These are phyloP conservation scores for Tarsius wallacei DNA, from an alignment of 2,797 vertebrate genomes.

Conservation along the genomic window DNA sequence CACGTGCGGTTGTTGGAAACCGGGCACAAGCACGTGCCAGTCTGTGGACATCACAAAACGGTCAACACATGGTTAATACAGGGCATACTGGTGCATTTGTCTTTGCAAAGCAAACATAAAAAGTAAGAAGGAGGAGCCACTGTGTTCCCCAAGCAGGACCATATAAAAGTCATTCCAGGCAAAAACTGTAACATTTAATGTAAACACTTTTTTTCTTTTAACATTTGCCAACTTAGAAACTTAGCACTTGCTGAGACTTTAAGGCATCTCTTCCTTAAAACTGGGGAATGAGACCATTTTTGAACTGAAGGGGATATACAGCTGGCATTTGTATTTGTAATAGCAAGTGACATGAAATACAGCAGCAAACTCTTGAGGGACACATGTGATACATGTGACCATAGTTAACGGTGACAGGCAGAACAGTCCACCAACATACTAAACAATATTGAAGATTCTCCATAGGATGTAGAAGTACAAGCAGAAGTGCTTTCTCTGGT, in stretches of 20 bases:
- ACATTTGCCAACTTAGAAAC: neutral
- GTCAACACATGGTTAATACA: neutral
- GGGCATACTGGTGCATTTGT: neutral
- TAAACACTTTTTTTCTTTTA: neutral
- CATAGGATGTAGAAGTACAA: neutral
- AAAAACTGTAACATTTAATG: constrained; percentile 2
- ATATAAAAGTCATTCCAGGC: constrained; percentile 46
- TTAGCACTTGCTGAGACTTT: constrained; percentile 2
- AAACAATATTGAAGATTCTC: neutral
- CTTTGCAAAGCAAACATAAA: neutral
- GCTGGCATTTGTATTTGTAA: constrained; percentile 26
- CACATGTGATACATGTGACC: neutral
- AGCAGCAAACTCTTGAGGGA: constrained; percentile 21
- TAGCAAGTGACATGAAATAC: neutral
- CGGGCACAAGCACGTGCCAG: neutral
- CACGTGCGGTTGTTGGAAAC: neutral
- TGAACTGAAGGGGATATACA: neutral
- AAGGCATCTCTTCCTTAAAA: neutral
- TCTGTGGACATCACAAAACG: neutral
- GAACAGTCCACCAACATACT: neutral
- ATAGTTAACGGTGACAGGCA: neutral
- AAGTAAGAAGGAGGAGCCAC: neutral
- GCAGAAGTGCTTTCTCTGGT: neutral
- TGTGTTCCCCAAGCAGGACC: neutral
- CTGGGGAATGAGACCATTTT: neutral